These are phyloP conservation scores for Corythornis madagascariensis DNA, from an alignment of 2,113 vertebrate genomes.

Conservation along the genomic window DNA sequence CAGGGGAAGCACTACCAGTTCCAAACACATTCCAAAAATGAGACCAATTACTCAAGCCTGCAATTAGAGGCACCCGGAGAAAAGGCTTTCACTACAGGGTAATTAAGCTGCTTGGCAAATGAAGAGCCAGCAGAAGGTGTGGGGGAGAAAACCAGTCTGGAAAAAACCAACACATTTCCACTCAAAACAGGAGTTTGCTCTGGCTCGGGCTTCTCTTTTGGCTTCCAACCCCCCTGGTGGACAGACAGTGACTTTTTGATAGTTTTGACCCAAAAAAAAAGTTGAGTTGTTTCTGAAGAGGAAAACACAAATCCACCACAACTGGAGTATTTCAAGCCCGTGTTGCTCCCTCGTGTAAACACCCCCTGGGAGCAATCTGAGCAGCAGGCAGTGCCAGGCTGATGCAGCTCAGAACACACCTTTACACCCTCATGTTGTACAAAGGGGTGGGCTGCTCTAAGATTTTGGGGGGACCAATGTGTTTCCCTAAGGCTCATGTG, in stretches of 20 bases:
- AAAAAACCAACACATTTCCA: not conserved
- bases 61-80: constrained; percentile 27
- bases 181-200: not conserved
- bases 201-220: not conserved
- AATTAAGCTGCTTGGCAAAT: constrained; percentile 33
- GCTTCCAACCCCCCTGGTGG: fast-evolving
- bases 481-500: not conserved
- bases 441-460: not conserved
- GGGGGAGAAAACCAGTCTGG: not conserved
- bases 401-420: not conserved
- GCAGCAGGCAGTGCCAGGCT: fast-evolving
- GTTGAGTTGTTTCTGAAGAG: not conserved
- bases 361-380: fast-evolving
- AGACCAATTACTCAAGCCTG: constrained; percentile 23
- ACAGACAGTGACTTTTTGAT: not conserved
- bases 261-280: not conserved
- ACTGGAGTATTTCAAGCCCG: fast-evolving
- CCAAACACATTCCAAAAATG: not conserved
- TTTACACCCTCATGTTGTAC: not conserved
- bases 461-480: not conserved
- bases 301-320: not conserved
- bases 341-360: not conserved
- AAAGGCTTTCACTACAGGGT: constrained; percentile 24
- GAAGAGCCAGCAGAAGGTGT: not conserved
- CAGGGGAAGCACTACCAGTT: not conserved